Percentiles rank a stretch among this genome's conserved stretches.
These are phyloP conservation scores for Leucopsar rothschildi DNA, from an alignment of 2,113 vertebrate species.

Conservation along the genomic window DNA sequence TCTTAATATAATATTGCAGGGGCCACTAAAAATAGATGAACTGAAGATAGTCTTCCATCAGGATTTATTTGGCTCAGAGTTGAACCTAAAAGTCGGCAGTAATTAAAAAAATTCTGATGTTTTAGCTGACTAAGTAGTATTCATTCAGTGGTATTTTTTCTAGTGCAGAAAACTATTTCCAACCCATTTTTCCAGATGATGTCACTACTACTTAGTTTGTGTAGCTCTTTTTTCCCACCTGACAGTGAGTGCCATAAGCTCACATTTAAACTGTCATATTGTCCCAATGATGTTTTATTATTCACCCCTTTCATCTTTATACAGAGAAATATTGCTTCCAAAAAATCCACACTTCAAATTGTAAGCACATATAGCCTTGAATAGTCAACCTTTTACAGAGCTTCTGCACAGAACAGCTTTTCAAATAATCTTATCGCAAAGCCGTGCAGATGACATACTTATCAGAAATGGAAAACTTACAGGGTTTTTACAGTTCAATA, in stretches of 20 bases:
- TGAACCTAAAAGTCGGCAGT: not conserved
- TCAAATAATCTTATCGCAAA: not conserved
- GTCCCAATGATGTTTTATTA: not conserved
- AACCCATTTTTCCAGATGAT: not conserved
- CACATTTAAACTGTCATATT: not conserved
- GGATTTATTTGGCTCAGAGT: not conserved
- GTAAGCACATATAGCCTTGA: not conserved
- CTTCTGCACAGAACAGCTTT: not conserved
- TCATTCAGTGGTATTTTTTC: not conserved
- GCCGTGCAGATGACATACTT: not conserved
- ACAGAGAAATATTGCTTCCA: not conserved
- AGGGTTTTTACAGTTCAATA: not conserved
- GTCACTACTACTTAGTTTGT: not conserved
- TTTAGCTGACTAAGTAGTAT: not conserved
- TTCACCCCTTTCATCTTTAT: not conserved
- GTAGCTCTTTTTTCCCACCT: not conserved
- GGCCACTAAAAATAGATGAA: not conserved
- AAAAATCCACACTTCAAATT: not conserved
- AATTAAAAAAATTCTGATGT: not conserved
- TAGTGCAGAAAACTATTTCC: not conserved
- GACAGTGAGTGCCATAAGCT: not conserved
- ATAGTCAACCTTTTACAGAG: not conserved
- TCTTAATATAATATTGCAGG: not conserved
- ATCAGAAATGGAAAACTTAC: not conserved
- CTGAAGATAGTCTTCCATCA: not conserved